A percentile compares a stretch with the other conserved stretches of the same genome.
Evolutionary conservation across 2,113 vertebrate genomes (phyloP).

Genomic region (Lutjanus erythropterus): DNA sequence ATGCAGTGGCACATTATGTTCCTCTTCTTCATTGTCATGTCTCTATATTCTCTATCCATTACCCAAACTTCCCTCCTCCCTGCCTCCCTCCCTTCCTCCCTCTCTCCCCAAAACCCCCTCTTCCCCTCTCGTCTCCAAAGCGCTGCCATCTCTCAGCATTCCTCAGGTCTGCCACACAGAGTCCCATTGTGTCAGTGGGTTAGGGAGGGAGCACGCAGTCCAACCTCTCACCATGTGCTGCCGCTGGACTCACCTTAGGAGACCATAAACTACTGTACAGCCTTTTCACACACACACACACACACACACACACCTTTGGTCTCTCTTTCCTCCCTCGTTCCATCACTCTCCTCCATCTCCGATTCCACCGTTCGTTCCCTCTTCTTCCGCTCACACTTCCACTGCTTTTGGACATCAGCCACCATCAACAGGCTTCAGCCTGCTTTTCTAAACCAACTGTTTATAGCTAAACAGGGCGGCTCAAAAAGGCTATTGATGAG

Average conservation of each 20-base stretch:
- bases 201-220: conserved; percentile 67
- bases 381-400: conserved; percentile 61
- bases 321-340: conserved; percentile 35
- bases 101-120: conserved; percentile 40
- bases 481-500: conserved; percentile 77
- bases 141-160: conserved; percentile 80
- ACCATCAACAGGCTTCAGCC: conserved; percentile 62
- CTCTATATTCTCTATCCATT: conserved; percentile 23
- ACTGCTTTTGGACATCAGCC: conserved; percentile 67
- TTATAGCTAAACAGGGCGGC: conserved; percentile 56
- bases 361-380: conserved; percentile 39
- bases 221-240: conserved; percentile 66
- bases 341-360: conserved; percentile 49
- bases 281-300: conserved; percentile 43
- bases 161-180: conserved; percentile 81
- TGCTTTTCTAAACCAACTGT: conserved; percentile 32
- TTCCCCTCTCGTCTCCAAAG: conserved; percentile 49
- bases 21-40: conserved; percentile 17
- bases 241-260: conserved; percentile 78
- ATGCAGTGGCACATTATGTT: not conserved
- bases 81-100: conserved; percentile 13
- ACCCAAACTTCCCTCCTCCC: conserved; percentile 23
- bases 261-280: conserved; percentile 67
- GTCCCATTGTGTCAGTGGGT: conserved; percentile 79
- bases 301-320: conserved; percentile 29